Conservation (phyloP, 2,888 invertebrate genomes). For the Odontomyia ornata region DNA sequence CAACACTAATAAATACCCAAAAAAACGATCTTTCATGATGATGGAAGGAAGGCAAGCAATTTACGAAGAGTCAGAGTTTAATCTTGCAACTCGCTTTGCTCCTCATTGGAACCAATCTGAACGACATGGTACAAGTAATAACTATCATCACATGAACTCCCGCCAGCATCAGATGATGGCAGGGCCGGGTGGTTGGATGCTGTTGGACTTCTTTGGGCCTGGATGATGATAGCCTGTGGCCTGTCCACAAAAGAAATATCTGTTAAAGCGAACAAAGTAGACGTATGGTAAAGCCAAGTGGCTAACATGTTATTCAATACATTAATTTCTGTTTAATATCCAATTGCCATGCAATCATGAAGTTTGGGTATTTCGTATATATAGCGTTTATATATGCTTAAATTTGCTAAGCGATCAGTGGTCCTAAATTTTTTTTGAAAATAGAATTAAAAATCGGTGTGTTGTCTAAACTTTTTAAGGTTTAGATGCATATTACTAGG, state of each 20-base stretch:
- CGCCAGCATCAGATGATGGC: not conserved
- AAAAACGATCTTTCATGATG: conserved; percentile 34
- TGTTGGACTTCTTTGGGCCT: too few relatives aligned
- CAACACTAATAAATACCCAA: too few relatives aligned
- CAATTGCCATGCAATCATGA: conserved; percentile 33
- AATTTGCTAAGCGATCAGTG: too few relatives aligned
- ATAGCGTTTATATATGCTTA: too few relatives aligned
- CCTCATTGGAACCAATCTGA: not conserved
- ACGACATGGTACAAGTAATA: conserved; percentile 23
- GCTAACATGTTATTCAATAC: conserved; percentile 39
- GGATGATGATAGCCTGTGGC: too few relatives aligned
- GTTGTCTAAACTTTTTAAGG: too few relatives aligned
- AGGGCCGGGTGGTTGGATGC: not conserved
- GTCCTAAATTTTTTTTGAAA: too few relatives aligned
- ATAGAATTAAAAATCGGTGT: too few relatives aligned
- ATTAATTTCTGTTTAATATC: conserved; percentile 39
- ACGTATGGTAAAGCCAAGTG: conserved; percentile 37
- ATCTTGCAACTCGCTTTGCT: not conserved
- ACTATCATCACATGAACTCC: conserved; percentile 12
- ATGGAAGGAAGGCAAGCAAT: conserved; percentile 38
- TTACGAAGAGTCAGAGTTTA: not conserved
- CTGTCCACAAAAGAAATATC: not conserved
- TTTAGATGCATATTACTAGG: too few relatives aligned
- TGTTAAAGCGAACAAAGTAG: conserved; percentile 1
- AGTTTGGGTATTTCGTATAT: too few relatives aligned